These are phyloP conservation scores for Saccostrea glomerata DNA, from an alignment of 1,140 invertebrate species.

Conservation along the genomic window DNA sequence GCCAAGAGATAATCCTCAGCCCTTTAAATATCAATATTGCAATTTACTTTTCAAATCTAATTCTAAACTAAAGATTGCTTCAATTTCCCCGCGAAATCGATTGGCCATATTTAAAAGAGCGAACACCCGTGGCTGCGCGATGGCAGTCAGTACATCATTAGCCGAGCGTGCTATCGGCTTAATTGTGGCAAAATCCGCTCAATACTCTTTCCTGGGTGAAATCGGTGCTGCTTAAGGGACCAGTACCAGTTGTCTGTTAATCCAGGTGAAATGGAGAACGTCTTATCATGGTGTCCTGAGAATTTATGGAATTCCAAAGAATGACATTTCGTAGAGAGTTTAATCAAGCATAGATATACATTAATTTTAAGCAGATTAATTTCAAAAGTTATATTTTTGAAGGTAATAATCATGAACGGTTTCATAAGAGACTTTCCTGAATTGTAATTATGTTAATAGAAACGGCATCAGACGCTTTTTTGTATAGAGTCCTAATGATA, in stretches of 20 bases:
- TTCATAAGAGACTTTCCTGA: conserved; percentile 29
- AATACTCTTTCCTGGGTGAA: conserved; percentile 33
- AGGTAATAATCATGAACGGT: conserved; percentile 33
- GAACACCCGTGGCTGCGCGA: conserved; percentile 14
- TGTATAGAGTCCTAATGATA: conserved; percentile 7
- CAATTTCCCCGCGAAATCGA: conserved; percentile 34
- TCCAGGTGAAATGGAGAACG: neutral
- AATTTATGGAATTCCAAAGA: conserved; percentile 31
- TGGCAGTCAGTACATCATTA: conserved; percentile 22
- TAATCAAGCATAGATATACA: conserved; percentile 28
- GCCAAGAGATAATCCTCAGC: neutral
- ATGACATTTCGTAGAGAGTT: conserved; percentile 23
- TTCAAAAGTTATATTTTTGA: conserved; percentile 34
- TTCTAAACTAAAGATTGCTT: conserved; percentile 20
- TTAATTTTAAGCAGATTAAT: conserved; percentile 36
- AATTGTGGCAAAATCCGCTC: conserved; percentile 26
- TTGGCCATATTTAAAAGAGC: conserved; percentile 30
- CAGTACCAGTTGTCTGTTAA: conserved; percentile 12
- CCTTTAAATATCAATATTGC: conserved; percentile 1
- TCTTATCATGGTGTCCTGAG: conserved; percentile 25
- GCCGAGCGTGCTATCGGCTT: conserved; percentile 14
- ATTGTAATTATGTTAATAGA: conserved; percentile 22
- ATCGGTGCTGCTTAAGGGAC: conserved; percentile 12
- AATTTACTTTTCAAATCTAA: conserved; percentile 25
- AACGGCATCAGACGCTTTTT: neutral